Percentiles rank a stretch among this genome's conserved stretches.
Conservation (phyloP, 2,797 vertebrate genomes). For the Melanotaenia boesemani region DNA sequence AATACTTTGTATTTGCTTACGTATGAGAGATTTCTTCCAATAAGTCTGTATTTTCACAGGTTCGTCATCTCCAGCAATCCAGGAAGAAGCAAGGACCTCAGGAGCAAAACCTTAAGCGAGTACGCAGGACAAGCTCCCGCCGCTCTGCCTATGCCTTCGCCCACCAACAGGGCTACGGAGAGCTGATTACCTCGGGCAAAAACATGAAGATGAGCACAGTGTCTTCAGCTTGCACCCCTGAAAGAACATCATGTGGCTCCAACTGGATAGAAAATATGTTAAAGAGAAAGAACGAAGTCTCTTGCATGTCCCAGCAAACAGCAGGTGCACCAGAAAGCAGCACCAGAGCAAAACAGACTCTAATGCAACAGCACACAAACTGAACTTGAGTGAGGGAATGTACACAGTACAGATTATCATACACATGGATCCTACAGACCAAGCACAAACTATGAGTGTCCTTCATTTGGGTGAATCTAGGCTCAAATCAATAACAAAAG, state of each 20-base stretch:
- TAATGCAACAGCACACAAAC: constrained; percentile 35
- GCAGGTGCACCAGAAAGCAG: constrained; percentile 56
- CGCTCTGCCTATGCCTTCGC: constrained; percentile 88
- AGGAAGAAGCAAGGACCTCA: constrained; percentile 79
- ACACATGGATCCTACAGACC: constrained; percentile 21
- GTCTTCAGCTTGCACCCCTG: constrained; percentile 65
- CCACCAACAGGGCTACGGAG: constrained; percentile 88
- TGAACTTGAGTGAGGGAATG: neutral
- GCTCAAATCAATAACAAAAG: constrained; percentile 31
- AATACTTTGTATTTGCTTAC: neutral
- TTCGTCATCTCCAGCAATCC: constrained; percentile 81
- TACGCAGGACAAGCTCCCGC: constrained; percentile 85
- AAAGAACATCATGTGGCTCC: constrained; percentile 63
- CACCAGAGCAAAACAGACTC: constrained; percentile 30
- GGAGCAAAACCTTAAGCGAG: constrained; percentile 78
- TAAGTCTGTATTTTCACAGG: constrained; percentile 67
- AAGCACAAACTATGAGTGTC: constrained; percentile 54
- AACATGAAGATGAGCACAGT: constrained; percentile 80
- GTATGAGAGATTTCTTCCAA: neutral
- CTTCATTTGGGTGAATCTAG: constrained; percentile 25
- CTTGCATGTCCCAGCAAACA: constrained; percentile 41
- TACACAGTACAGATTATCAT: neutral
- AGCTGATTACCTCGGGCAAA: constrained; percentile 89
- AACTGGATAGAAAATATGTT: constrained; percentile 79
- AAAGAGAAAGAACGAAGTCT: constrained; percentile 70